Conservation (phyloP, 1,140 invertebrate species). For the Potamilus streckersoni region DNA sequence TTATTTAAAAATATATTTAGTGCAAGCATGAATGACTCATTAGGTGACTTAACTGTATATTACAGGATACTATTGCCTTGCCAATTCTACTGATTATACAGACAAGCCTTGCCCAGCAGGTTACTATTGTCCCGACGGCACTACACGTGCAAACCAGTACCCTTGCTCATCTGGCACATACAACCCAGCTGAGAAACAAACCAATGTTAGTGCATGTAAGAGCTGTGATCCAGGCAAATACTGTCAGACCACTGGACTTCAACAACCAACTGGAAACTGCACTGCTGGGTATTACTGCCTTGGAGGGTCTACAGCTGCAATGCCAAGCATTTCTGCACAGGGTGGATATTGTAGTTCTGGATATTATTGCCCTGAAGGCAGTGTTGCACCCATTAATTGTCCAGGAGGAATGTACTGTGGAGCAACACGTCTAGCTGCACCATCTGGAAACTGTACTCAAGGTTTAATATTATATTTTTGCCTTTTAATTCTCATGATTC, state of each 20-base stretch:
- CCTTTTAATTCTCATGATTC: no score
- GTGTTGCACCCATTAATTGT: slow-evolving; percentile 49
- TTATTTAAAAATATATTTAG: neutral
- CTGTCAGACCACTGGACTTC: slow-evolving; percentile 51
- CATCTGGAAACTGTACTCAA: slow-evolving; percentile 54
- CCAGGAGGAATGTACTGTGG: slow-evolving; percentile 54
- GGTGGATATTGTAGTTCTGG: slow-evolving; percentile 55
- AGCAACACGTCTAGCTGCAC: slow-evolving; percentile 36
- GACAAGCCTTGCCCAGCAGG: slow-evolving; percentile 58
- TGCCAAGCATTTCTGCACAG: slow-evolving; percentile 46
- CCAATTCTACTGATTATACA: slow-evolving; percentile 55
- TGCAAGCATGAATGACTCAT: neutral
- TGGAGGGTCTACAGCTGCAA: slow-evolving; percentile 43
- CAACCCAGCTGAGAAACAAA: slow-evolving; percentile 46
- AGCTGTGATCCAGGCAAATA: slow-evolving; percentile 57
- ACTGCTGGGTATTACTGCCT: slow-evolving; percentile 59
- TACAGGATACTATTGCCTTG: slow-evolving; percentile 59
- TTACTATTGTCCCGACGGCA: slow-evolving; percentile 59
- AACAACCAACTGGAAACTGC: slow-evolving; percentile 54
- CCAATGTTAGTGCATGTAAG: slow-evolving; percentile 47
- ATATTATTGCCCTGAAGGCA: slow-evolving; percentile 58
- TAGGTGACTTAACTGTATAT: neutral
- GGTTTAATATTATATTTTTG: slow-evolving; percentile 31
- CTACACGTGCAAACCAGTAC: slow-evolving; percentile 41
- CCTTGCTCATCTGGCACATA: slow-evolving; percentile 57